phyloP scores from a whole-genome alignment of 2,113 vertebrate species.

The Laterallus jamaicensis region DNA sequence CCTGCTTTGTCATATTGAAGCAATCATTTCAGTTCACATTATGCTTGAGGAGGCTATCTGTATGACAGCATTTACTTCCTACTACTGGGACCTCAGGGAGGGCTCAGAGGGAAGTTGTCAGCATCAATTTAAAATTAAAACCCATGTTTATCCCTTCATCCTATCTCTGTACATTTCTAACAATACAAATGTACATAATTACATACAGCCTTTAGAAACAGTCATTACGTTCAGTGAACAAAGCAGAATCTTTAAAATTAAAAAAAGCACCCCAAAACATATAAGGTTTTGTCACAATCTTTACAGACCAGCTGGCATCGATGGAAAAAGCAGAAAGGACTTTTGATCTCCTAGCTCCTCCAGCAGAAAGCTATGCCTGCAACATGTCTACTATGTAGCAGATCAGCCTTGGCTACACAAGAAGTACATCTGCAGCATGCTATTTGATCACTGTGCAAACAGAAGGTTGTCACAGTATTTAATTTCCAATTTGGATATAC shows the following conservation, averaged over 20 bases:
- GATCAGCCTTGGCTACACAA: not conserved
- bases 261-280: no score
- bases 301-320: not conserved
- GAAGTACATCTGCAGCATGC: not conserved
- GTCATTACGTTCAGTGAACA: not conserved
- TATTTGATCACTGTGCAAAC: not conserved
- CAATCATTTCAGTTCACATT: not conserved
- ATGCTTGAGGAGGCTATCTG: not conserved
- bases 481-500: not conserved
- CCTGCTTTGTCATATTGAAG: not conserved
- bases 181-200: not conserved
- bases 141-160: not conserved
- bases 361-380: not conserved
- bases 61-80: not conserved
- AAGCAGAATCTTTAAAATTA: not conserved
- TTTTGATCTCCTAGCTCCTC: not conserved
- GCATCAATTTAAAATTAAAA: not conserved
- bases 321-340: not conserved
- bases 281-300: rapidly evolving
- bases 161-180: not conserved
- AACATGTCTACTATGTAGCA: not conserved
- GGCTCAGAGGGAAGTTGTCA: not conserved
- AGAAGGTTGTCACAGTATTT: not conserved
- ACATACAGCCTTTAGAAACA: not conserved
- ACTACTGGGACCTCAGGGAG: not conserved